Evolutionary conservation across 2,113 vertebrate species (phyloP), one percentile per base, ranked within the genome.

Genomic region (Asarcornis scutulata): DNA sequence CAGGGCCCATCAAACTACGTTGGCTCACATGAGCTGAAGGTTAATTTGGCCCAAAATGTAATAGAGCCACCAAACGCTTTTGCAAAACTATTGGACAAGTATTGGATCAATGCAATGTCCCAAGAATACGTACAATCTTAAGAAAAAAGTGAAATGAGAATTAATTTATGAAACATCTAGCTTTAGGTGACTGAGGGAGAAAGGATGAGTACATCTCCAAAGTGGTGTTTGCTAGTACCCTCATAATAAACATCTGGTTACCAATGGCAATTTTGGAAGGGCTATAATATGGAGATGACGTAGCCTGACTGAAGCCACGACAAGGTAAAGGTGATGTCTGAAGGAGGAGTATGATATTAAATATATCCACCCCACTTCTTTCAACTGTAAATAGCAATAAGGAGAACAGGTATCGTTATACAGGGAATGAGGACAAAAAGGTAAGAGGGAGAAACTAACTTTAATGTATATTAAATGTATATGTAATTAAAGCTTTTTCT

Each of bases 11-110:
- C 40, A 53, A 67, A 31, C 46, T 81, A 26, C 27, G 8, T 8
- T 46, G 52, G 9, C 7, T 74, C 23, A 26, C 0, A 0, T 73
- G 21, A 84, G 11, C 11, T 87, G 31, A 64, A 78, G 36, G 53
- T 50, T 67, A 53, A 42, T 64, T 77, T 74, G 29, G 6, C 32
- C 34, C 38, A 9, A 84, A 88, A 71, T 5, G 15, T 75, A 25
- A 60, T 22, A 60, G 2, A 67, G 13, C 81, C 44, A 63, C 46
- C 34, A 88, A 71, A 74, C 31, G 4, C 29, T 93, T 87, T 64
- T 58, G 71, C 17, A 75, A 63, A 89, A 86, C 22, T 55, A 13
- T 20, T 4, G 20, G 20, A 7, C 23, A 84, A 64, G 4, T 6
- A 13, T 13, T 48, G 42, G 52, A 56, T 68, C 62, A 52, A 81